Base-by-base conservation (phyloP, 2,888 invertebrate species). In the Tuta absoluta region DNA sequence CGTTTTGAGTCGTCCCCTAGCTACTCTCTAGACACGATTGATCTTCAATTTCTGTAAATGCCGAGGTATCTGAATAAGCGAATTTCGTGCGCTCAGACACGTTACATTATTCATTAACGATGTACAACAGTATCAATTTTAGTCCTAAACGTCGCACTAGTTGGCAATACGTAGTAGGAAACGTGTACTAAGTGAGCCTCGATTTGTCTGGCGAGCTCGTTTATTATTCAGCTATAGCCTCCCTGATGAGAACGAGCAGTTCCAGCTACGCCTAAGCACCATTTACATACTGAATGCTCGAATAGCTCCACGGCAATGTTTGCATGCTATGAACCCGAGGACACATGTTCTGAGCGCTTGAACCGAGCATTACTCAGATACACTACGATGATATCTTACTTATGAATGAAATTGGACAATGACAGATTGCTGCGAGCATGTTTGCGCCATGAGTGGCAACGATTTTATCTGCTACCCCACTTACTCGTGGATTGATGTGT, bases 161-260 rank as follows among this genome's bases (percentile, higher is more conserved):
- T 48, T 45, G 28, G 61, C 59, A 61, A 61, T 61, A 48, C 37
- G 61, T 61, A 59, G 19, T 37, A 12, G 23, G 21, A 33, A 61
- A 33, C 17, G 61, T 38, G 48, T 49, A 38, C 48, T 49, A 61
- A 61, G 61, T 61, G 62, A 21, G 33, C 45, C 62, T 61, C 63
- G 57, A 62, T 64, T 64, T 64, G 62, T 53, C 38, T 58, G 64
- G 53, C 17, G 17, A 12, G 53, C 60, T 60, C 63, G 63, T 67
- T 63, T 62, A 66, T 66, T 66, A 64, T 65, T 68, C 67, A 66
- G 63, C 41, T 24, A 57, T 64, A 59, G 62, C 23, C 23, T 64
- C 53, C 56, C 60, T 63, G 61, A 63, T 48, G 67, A 65, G 65
- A 65, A 60, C 61, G 45, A 61, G 63, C 63, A 33, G 63, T 58